These are phyloP conservation scores for Alaudala cheleensis DNA, from an alignment of 2,113 vertebrate genomes.

Conservation along the genomic window DNA sequence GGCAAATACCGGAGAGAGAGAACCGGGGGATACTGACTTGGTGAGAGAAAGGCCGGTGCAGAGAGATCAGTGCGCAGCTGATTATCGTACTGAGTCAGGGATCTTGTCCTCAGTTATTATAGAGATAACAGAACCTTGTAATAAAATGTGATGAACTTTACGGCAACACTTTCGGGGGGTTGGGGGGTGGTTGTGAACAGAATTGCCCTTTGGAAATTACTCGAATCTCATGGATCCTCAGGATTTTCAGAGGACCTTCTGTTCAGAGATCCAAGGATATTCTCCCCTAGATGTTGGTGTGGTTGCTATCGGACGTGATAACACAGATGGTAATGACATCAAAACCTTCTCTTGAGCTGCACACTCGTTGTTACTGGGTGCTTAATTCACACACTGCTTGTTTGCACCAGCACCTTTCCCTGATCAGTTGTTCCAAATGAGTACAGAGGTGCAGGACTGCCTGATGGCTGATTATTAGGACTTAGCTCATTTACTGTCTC, in stretches of 20 bases:
- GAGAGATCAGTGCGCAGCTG: no score
- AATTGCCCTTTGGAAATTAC: not conserved
- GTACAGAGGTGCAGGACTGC: not conserved
- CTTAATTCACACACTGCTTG: fast-evolving
- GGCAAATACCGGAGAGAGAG: no score
- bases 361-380: fast-evolving
- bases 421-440: not conserved
- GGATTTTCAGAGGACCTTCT: not conserved
- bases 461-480: not conserved
- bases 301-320: not conserved
- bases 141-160: not conserved
- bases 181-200: not conserved
- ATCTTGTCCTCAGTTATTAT: not conserved
- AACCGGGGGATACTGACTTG: no score
- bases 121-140: not conserved
- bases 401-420: not conserved
- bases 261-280: not conserved
- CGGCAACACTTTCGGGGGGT: not conserved
- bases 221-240: not conserved
- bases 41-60: not conserved
- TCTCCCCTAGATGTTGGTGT: not conserved
- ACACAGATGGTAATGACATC: not conserved
- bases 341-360: not conserved
- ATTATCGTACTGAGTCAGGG: not conserved
- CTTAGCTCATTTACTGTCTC: not conserved